Conservation (phyloP, 35 echinoderm and acorn worm species). For the Strongylocentrotus purpuratus region DNA sequence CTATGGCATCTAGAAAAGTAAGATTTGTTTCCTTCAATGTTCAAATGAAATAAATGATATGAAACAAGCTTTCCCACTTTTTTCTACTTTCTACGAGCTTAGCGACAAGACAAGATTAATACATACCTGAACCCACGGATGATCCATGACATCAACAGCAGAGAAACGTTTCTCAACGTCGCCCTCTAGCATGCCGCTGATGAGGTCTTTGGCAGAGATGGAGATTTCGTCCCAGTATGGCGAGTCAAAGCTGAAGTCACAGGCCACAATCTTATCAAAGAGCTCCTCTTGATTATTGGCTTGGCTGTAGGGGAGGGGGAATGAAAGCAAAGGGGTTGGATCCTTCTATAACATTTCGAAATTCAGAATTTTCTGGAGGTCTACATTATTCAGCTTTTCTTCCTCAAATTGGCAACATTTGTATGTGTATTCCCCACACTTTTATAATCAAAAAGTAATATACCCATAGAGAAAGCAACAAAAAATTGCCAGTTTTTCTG, state of each 20-base stretch:
- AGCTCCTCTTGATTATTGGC: slow-evolving; percentile 92
- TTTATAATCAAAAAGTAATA: no score
- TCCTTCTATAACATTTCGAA: no score
- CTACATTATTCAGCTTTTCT: no score
- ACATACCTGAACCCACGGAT: slow-evolving; percentile 94
- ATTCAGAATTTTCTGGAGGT: no score
- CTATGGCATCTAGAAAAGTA: no score
- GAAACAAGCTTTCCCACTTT: background rate
- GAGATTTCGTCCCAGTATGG: slow-evolving; percentile 99
- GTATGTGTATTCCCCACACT: no score
- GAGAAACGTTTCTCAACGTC: slow-evolving; percentile 85
- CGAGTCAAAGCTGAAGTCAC: slow-evolving; percentile 82
- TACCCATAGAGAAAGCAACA: no score
- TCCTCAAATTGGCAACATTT: no score
- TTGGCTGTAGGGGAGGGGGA: background rate
- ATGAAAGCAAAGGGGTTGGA: background rate
- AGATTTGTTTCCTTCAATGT: no score
- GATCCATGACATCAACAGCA: slow-evolving; percentile 85
- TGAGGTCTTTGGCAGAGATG: slow-evolving; percentile 85
- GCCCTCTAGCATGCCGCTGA: slow-evolving; percentile 85
- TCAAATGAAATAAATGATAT: no score
- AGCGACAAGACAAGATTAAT: background rate
- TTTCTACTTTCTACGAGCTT: background rate
- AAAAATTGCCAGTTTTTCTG: no score
- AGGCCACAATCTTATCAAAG: slow-evolving; percentile 92